Base-by-base conservation (phyloP, 2,888 invertebrate genomes). In the Pseudococcus longispinus region DNA sequence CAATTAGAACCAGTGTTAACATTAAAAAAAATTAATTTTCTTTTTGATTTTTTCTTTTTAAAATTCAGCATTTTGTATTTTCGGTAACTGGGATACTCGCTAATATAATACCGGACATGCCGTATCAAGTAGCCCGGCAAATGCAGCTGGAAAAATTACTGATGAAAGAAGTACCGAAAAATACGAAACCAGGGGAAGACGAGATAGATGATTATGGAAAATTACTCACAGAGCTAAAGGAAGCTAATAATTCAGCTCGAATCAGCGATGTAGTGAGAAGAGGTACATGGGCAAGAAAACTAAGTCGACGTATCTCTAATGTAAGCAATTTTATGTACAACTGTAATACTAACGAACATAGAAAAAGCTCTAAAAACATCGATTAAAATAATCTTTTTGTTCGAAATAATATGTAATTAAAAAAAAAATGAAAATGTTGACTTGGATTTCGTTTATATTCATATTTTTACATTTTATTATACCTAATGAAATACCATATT, bases 101-200 rank as follows among this genome's bases (percentile, higher is more conserved):
- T n/a, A 87, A 74, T 42, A 51, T 84, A 23, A 84, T 87, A 37
- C 87, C 87, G 1, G 26, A 87, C 26, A 70, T 87, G 26, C 87
- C 87, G 11, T 83, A 84, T 46, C 74, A 83, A 46, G 83, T 87
- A 13, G 74, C 44, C 4, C 44, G 87, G n/a, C 87, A 87, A 84
- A 84, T 87, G 46, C 83, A 83, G 9, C 74, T 87, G 11, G 87
- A 87, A 42, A 87, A 87, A 23, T 83, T 83, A 84, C 74, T 87
- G 1, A 5, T 83, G 11, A 23, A 65, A 37, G 37, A 37, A 0
- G 8, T 9, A 37, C 37, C 23, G 60, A 74, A 86, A 32, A 77
- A 80, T 11, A 9, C 8, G 37, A 18, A 37, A 4, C 37, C 29
- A 5, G 77, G n/a, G 0, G 13, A 9, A 20, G 18, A 37, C 9